Percentiles rank a stretch among this genome's conserved stretches.
Evolutionary conservation across 53 echinoderm and acorn worm genomes (phyloP).

Genomic region (Henricia sp.): DNA sequence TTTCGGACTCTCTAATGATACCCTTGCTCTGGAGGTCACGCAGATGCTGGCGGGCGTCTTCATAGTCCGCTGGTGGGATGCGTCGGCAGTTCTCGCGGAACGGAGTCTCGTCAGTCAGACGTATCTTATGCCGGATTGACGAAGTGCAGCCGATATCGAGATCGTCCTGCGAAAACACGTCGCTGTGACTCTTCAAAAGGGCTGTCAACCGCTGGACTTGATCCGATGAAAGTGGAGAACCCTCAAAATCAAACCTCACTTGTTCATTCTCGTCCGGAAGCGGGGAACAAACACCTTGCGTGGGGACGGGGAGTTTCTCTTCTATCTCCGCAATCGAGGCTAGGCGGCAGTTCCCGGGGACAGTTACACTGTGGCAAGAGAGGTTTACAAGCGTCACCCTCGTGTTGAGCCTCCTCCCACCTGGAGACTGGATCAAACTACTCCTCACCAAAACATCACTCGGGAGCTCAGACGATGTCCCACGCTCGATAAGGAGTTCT

Average conservation of each 20-base stretch:
- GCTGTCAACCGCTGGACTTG: background rate
- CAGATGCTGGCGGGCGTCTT: constrained; percentile 61
- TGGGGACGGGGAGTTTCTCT: no score
- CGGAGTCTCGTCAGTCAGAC: constrained; percentile 57
- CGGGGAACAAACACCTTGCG: no score
- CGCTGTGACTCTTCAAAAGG: constrained; percentile 50
- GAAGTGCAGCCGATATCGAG: constrained; percentile 63
- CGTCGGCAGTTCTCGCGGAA: constrained; percentile 58
- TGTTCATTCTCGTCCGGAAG: background rate
- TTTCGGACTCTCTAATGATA: constrained; percentile 64
- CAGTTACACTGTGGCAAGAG: no score
- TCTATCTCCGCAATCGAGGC: no score
- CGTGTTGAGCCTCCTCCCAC: no score
- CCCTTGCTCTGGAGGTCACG: constrained; percentile 60
- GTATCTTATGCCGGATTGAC: constrained; percentile 50
- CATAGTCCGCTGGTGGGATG: constrained; percentile 67
- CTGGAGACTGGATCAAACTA: no score
- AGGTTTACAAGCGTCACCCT: no score
- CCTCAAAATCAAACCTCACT: constrained; percentile 5
- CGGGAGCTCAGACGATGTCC: no score
- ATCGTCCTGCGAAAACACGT: no score
- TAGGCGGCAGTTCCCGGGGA: no score
- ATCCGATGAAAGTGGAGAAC: background rate
- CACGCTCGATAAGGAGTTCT: no score
- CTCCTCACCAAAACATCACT: no score